Percentiles rank a stretch among this genome's conserved stretches.
Evolutionary conservation across 1,140 invertebrate species (phyloP).

Genomic region (Leguminivora glycinivorella): DNA sequence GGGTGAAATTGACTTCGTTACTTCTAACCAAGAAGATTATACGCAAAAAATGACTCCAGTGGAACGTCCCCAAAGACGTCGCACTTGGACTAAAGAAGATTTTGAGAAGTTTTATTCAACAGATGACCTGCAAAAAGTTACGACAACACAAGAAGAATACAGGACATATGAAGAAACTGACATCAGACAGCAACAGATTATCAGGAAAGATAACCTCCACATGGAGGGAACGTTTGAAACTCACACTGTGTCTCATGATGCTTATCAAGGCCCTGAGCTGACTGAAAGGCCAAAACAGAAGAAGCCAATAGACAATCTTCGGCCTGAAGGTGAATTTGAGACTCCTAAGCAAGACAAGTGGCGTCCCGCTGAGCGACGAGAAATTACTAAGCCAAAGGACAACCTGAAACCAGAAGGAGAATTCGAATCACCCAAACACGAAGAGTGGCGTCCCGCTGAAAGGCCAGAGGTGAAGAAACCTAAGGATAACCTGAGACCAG

Average conservation of each 20-base stretch:
- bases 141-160: conserved; percentile 81
- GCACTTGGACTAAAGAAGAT: conserved; percentile 86
- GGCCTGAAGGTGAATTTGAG: conserved; percentile 81
- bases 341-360: conserved; percentile 63
- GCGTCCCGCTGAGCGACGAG: conserved; percentile 56
- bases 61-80: conserved; percentile 79
- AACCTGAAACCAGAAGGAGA: conserved; percentile 79
- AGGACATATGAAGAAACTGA: conserved; percentile 74
- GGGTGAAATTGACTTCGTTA: conserved; percentile 82
- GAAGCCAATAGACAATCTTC: conserved; percentile 75
- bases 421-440: conserved; percentile 67
- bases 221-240: conserved; percentile 80
- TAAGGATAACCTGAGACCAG: conserved; percentile 79
- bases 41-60: conserved; percentile 79
- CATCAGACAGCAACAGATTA: conserved; percentile 69
- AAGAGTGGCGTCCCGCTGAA: conserved; percentile 55
- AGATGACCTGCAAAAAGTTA: conserved; percentile 75
- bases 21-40: conserved; percentile 81
- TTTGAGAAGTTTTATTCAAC: conserved; percentile 83
- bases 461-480: conserved; percentile 59
- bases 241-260: conserved; percentile 68
- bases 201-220: conserved; percentile 79
- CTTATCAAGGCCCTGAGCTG: conserved; percentile 44
- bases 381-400: conserved; percentile 56
- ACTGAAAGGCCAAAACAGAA: conserved; percentile 75